phyloP scores from a whole-genome alignment of 2,888 invertebrate genomes.

The Heteromurus nitidus region DNA sequence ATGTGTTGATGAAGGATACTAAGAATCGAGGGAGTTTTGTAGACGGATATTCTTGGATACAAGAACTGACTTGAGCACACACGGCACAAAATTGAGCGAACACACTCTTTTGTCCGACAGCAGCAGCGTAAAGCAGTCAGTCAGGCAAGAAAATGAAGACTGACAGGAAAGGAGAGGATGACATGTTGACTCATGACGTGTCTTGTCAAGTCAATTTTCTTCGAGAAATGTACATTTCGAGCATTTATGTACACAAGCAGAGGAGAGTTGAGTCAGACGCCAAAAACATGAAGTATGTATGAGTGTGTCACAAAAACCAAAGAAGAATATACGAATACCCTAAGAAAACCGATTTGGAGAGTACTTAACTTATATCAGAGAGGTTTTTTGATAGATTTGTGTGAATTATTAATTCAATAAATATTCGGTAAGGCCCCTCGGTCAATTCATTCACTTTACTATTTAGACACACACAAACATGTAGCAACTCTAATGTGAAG shows the following conservation, averaged over 20 bases:
- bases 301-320: slow-evolving; percentile 17
- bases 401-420: slow-evolving; percentile 43
- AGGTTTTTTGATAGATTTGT: slow-evolving; percentile 31
- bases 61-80: neutral
- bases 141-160: slow-evolving; percentile 52
- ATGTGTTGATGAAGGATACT: slow-evolving; percentile 17
- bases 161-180: slow-evolving; percentile 55
- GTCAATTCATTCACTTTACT: slow-evolving; percentile 42
- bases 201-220: slow-evolving; percentile 59
- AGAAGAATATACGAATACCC: neutral
- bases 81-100: slow-evolving; percentile 1
- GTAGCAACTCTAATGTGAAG: no score
- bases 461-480: slow-evolving; percentile 28
- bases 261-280: no score
- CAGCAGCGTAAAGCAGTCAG: slow-evolving; percentile 30
- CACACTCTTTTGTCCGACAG: slow-evolving; percentile 4
- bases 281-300: no score
- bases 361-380: no score
- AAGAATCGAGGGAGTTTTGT: neutral
- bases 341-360: no score
- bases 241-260: neutral
- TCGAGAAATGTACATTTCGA: slow-evolving; percentile 41
- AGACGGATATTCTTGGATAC: neutral
- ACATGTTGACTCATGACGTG: slow-evolving; percentile 64
- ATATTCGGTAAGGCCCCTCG: slow-evolving; percentile 31